A percentile compares a stretch with the other conserved stretches of the same genome.
phyloP scores from a whole-genome alignment of 2,888 invertebrate species.

The Ariolimax columbianus region DNA sequence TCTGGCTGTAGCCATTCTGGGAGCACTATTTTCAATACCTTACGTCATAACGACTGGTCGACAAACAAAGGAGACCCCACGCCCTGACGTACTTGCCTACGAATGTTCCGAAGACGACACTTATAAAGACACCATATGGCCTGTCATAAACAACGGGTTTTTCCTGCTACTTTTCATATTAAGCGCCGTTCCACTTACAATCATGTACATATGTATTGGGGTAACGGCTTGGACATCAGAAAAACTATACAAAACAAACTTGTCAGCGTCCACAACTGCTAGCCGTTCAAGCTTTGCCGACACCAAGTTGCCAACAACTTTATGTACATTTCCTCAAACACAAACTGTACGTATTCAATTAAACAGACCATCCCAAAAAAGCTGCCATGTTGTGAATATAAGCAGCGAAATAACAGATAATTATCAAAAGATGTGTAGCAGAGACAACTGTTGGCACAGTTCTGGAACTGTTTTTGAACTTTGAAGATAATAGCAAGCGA shows the following conservation, averaged over 20 bases:
- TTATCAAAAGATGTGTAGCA: not conserved
- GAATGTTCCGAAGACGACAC: constrained; percentile 31
- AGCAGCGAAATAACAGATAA: not conserved
- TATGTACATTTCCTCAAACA: not conserved
- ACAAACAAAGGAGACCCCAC: constrained; percentile 11
- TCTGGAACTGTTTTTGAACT: no score
- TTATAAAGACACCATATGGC: constrained; percentile 34
- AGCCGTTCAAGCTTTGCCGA: not conserved
- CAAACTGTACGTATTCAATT: not conserved
- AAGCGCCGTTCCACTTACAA: not conserved
- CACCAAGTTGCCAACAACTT: not conserved
- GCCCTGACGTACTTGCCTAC: not conserved
- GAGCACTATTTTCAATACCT: not conserved
- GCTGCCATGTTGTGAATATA: not conserved
- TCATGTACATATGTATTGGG: constrained; percentile 22
- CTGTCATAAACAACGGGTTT: constrained; percentile 29
- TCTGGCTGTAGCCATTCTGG: not conserved
- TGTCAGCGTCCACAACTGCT: not conserved
- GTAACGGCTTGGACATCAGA: constrained; percentile 24
- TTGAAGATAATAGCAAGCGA: no score
- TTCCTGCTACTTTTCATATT: constrained; percentile 6
- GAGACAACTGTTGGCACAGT: not conserved
- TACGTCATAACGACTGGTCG: constrained; percentile 28
- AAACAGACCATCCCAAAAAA: not conserved
- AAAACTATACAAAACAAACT: not conserved